These are phyloP conservation scores for Mus musculus DNA, from an alignment of 2,113 vertebrate species.

Conservation along the genomic window DNA sequence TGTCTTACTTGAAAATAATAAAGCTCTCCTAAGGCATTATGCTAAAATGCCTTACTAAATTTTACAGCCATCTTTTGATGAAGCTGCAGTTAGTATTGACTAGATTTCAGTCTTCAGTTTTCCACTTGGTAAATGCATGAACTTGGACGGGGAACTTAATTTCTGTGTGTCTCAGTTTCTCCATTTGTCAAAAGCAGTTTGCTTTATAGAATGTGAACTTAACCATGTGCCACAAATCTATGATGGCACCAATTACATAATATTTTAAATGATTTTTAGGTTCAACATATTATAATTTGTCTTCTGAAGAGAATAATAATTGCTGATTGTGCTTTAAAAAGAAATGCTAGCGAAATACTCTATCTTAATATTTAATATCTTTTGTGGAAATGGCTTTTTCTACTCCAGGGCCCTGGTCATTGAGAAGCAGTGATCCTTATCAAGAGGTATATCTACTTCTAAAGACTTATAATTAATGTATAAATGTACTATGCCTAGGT, in stretches of 20 bases:
- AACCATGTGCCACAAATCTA: neutral
- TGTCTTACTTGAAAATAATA: neutral
- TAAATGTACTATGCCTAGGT: neutral
- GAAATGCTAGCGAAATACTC: conserved; percentile 20
- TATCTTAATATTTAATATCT: neutral
- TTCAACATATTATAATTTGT: conserved; percentile 25
- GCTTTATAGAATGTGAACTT: conserved; percentile 1
- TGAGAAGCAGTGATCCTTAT: conserved; percentile 56
- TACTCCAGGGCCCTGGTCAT: conserved; percentile 15
- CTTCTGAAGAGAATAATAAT: neutral
- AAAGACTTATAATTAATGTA: conserved; percentile 54
- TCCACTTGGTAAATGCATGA: neutral
- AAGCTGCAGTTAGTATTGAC: neutral
- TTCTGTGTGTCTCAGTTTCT: neutral
- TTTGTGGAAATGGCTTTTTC: conserved; percentile 51
- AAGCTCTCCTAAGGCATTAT: neutral
- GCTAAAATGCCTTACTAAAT: conserved; percentile 27
- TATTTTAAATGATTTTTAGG: conserved; percentile 35
- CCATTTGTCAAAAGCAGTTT: conserved; percentile 15
- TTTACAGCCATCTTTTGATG: neutral
- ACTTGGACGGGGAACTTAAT: conserved; percentile 6
- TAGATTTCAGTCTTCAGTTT: neutral
- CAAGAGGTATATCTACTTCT: conserved; percentile 41
- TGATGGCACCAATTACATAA: conserved; percentile 5
- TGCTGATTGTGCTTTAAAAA: conserved; percentile 31